Percentiles rank a stretch among this genome's conserved stretches.
These are phyloP conservation scores for Trichogramma evanescens DNA, from an alignment of 2,888 invertebrate genomes.

Conservation along the genomic window DNA sequence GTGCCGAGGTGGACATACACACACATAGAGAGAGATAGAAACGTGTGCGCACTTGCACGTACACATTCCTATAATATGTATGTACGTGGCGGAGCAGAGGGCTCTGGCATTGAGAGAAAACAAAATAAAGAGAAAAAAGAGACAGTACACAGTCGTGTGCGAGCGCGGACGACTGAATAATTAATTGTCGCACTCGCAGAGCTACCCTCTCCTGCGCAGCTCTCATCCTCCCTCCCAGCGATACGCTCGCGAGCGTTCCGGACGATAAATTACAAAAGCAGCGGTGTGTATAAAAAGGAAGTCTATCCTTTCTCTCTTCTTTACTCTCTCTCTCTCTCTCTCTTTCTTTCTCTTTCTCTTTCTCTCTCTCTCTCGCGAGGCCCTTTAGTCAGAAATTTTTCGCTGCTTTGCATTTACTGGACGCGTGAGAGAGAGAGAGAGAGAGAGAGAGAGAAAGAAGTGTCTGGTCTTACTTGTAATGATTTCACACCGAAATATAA, in stretches of 20 bases:
- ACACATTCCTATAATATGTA: too few species aligned
- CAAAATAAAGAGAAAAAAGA: constrained; percentile 9
- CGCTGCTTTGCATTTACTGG: neutral
- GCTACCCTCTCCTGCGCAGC: too few species aligned
- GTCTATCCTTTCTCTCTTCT: neutral
- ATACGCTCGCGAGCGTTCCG: neutral
- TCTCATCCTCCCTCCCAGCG: too few species aligned
- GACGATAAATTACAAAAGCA: constrained; percentile 22
- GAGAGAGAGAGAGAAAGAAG: neutral
- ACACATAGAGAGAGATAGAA: too few species aligned
- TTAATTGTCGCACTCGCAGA: constrained; percentile 16
- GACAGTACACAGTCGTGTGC: constrained; percentile 14
- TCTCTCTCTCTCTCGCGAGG: neutral
- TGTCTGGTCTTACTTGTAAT: neutral
- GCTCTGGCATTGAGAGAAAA: neutral
- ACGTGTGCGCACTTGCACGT: too few species aligned
- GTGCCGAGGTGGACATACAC: too few species aligned
- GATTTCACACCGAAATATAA: too few species aligned
- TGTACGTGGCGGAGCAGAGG: too few species aligned
- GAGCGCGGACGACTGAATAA: constrained; percentile 20
- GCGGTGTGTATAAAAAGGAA: constrained; percentile 19
- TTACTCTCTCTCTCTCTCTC: neutral
- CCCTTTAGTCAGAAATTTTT: neutral
- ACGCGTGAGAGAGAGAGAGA: neutral
- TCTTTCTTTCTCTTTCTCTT: neutral